Evolutionary conservation across 2,113 vertebrate genomes (phyloP), one percentile per base, ranked within the genome.

Genomic region (Campylomormyrus tamandua): DNA sequence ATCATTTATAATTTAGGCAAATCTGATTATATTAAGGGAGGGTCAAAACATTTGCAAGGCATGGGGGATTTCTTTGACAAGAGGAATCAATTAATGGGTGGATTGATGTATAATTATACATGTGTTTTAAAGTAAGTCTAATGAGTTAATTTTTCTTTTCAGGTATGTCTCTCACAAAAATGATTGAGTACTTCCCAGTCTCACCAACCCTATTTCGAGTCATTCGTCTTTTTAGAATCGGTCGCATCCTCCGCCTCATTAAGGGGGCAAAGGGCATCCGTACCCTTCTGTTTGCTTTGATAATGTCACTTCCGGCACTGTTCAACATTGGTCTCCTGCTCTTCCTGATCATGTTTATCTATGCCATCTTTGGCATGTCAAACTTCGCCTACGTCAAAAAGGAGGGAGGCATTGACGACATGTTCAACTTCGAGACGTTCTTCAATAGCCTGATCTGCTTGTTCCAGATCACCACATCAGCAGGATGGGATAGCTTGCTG

Each of bases 271-370:
- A 99, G 90, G 98, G 98, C 53, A 99, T 99, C 93, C 98, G 98
- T 90, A 99, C 98, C 0, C 95, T 99, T 89, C 97, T 99, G 31
- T 99, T 99, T 84, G 98, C 98, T 90, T 92, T 99, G 94, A 99
- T 99, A 98, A 99, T 98, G 97, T 99, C 98, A 70, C 98, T 98
- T 11, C 98, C 98, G n/a, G 98, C 98, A 49, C 90, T 99, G 90
- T 99, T 99, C 92, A 99, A 99, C 95, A 99, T 99, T 0, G 98
- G 98, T 11, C 97, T 99, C 89, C 96, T 99, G 56, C 97, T 99
- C 15, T 98, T 99, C 94, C 94, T 99, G 48, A 97, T 99, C 93
- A 99, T 98, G 98, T 99, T 99, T 94, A 99, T 99, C 95, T 99
- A 98, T 0, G 97, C 98, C 49, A 99, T 99, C 92, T 99, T 99